Base-by-base conservation (phyloP, 2,888 invertebrate species). In the Mellilla xanthometata region DNA sequence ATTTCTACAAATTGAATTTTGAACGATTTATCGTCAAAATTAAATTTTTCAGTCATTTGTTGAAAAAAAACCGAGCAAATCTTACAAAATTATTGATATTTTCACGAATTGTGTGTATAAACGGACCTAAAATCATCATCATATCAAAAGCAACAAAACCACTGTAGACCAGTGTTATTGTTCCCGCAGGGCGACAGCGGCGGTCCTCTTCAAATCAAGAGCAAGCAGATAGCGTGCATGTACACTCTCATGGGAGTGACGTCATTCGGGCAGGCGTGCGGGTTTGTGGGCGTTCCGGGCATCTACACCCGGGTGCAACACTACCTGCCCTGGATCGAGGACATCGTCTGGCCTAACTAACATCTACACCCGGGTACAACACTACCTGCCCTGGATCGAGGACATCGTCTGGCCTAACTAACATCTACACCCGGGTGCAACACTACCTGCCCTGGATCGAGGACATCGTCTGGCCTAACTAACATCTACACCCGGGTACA, bases 171-270 rank as follows among this genome's bases (percentile, higher is more conserved):
- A n/a, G n/a, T 24, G 8, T 7, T 24, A 2, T 19, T 1, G 12
- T 15, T 23, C 1, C 22, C n/a, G 5, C 68, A 93, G 93, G 93
- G 93, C 0, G 94, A 94, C 79, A 93, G 93, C 48, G 94, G 94
- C 7, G 93, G 94, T 0, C 93, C 94, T 0, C 71, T 94, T 1
- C 81, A 81, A 35, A 60, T 91, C 0, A 74, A 69, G 27, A 76
- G 71, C 46, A 39, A 51, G 0, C 61, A 69, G 0, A 26, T 32
- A 22, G 11, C 12, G 30, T 93, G 93, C 47, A 81, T 91, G 76
- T 90, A 90, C 57, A 77, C 76, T 1, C 52, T 92, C 0, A 63
- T 91, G 0, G 92, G 91, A 0, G 67, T 92, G 1, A 91, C 91
- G 9, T 91, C 90, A n/a, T 72, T 88, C 57, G 87, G 92, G 26